These are phyloP conservation scores for Apodemus agrarius DNA, from an alignment of 2,797 vertebrate genomes.

Conservation along the genomic window DNA sequence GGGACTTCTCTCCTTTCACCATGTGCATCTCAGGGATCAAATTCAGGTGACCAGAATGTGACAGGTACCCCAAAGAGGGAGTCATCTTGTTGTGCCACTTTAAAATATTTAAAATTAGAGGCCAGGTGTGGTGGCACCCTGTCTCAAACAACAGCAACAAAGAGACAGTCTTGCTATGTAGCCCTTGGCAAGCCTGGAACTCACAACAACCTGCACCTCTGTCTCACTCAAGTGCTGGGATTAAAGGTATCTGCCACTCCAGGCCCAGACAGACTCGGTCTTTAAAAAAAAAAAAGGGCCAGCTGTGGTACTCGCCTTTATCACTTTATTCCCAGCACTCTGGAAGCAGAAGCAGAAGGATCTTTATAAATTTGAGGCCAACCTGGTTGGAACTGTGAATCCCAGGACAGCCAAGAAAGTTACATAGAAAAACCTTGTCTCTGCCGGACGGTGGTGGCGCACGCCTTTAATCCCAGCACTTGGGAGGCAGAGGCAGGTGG, in stretches of 20 bases:
- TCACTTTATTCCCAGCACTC: not conserved
- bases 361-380: not conserved
- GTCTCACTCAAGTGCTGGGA: not conserved
- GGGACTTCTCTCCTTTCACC: not conserved
- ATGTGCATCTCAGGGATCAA: not conserved
- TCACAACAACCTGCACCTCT: not conserved
- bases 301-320: not conserved
- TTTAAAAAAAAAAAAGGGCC: too few relatives aligned
- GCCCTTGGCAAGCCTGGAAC: not conserved
- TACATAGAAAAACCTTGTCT: not conserved
- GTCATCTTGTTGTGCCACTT: not conserved
- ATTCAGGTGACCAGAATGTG: not conserved
- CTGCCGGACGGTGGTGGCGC: too few relatives aligned
- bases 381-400: not conserved
- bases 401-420: not conserved
- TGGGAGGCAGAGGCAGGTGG: too few relatives aligned
- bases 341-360: not conserved
- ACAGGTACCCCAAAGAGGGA: not conserved
- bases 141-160: not conserved
- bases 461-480: too few relatives aligned
- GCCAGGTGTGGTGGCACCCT: not conserved
- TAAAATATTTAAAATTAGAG: not conserved
- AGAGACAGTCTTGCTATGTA: not conserved
- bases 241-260: not conserved
- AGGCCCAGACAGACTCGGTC: not conserved